A percentile compares a stretch with the other conserved stretches of the same genome.
Evolutionary conservation across 2,888 invertebrate species (phyloP).

Genomic region (Tachina fera): DNA sequence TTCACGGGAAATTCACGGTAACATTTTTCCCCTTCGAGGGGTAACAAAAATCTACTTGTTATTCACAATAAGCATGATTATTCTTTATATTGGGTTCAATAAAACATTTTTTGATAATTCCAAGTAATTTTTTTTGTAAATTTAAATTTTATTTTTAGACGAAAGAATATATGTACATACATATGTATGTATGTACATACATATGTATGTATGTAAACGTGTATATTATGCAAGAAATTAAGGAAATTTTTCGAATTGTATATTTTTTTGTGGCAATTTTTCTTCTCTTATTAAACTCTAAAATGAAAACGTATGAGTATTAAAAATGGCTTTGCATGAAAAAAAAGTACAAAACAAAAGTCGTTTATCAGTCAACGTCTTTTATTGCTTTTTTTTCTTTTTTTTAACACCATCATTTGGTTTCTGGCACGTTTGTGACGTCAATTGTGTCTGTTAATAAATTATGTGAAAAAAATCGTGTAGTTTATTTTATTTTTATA

Average conservation of each 20-base stretch:
- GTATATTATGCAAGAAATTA: not conserved
- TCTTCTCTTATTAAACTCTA: not conserved
- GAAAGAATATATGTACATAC: too few species aligned
- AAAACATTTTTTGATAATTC: too few species aligned
- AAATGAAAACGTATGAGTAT: not conserved
- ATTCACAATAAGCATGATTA: too few species aligned
- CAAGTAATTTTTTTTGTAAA: too few species aligned
- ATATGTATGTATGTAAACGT: not conserved
- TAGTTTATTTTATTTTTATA: conserved; percentile 23
- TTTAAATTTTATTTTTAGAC: too few species aligned
- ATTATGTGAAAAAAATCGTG: conserved; percentile 30
- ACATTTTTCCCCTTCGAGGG: too few species aligned
- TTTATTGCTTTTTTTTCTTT: conserved; percentile 9
- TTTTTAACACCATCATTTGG: conserved; percentile 51
- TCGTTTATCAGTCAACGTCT: conserved; percentile 40
- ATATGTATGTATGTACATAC: too few species aligned
- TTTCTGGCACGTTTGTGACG: conserved; percentile 67
- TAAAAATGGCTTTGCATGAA: not conserved
- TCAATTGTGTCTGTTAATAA: conserved; percentile 66
- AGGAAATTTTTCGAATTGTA: not conserved
- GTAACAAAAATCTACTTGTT: too few species aligned
- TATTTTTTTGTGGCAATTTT: not conserved
- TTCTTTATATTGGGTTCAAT: too few species aligned
- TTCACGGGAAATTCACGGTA: too few species aligned
- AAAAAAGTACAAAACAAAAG: conserved; percentile 8